These are phyloP conservation scores for Leucophenga montana DNA, from an alignment of 2,888 invertebrate genomes.

Conservation along the genomic window DNA sequence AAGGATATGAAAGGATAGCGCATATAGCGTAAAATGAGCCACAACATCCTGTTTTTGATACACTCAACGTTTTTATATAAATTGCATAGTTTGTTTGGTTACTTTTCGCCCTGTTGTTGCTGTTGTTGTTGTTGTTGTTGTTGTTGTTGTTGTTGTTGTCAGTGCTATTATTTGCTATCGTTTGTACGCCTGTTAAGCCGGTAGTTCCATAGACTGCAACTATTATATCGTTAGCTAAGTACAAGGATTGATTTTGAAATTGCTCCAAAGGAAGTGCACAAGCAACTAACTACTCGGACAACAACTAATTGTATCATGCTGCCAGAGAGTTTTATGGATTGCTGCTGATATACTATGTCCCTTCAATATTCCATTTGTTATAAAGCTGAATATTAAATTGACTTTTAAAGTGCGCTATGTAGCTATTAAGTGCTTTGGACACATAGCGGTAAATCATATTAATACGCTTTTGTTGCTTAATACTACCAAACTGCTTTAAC, in stretches of 20 bases:
- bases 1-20: conserved; percentile 48
- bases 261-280: neutral
- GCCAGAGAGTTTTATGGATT: too few species aligned
- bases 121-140: neutral
- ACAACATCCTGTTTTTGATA: conserved; percentile 51
- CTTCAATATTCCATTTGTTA: too few species aligned
- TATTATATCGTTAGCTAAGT: conserved; percentile 27
- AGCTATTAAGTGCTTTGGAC: too few species aligned
- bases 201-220: conserved; percentile 51
- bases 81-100: conserved; percentile 51
- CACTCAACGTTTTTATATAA: conserved; percentile 58
- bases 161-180: neutral
- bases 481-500: too few species aligned
- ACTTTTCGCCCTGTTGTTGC: conserved; percentile 13
- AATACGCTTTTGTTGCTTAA: too few species aligned
- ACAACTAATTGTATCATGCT: too few species aligned
- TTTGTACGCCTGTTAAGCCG: conserved; percentile 47
- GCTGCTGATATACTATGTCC: too few species aligned
- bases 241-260: conserved; percentile 15
- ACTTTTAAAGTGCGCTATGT: too few species aligned
- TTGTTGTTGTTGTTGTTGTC: neutral
- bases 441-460: too few species aligned
- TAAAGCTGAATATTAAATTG: too few species aligned
- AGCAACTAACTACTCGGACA: too few species aligned
- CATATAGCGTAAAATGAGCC: conserved; percentile 18